A percentile compares a stretch with the other conserved stretches of the same genome.
Evolutionary conservation across 2,113 vertebrate genomes (phyloP).

Genomic region (Calidris pugnax): DNA sequence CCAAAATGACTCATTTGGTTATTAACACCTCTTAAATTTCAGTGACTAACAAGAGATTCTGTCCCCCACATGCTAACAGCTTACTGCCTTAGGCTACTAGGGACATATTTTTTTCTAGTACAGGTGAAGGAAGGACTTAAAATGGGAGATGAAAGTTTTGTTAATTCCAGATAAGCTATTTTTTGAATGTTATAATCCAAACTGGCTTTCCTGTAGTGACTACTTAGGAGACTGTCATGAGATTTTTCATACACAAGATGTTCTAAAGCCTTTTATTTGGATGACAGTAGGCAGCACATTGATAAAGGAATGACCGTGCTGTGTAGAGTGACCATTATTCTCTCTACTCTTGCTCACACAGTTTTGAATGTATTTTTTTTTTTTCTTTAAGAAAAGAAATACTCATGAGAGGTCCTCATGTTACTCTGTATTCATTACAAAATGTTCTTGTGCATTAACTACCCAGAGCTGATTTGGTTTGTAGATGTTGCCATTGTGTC

Average conservation of each 20-base stretch:
- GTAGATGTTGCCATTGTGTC: neutral
- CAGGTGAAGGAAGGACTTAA: neutral
- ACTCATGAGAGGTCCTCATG: neutral
- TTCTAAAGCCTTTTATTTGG: conserved; percentile 12
- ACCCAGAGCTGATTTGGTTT: neutral
- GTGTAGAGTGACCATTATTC: neutral
- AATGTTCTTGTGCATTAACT: neutral
- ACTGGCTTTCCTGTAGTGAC: neutral
- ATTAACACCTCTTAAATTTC: neutral
- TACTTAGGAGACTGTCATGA: neutral
- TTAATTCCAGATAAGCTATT: neutral
- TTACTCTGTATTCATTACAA: neutral
- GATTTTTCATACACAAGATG: neutral
- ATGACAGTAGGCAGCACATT: neutral
- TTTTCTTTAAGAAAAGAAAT: neutral
- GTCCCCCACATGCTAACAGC: neutral
- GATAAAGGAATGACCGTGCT: neutral
- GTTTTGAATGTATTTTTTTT: neutral
- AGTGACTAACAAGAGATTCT: neutral
- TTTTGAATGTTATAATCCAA: neutral
- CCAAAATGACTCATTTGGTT: neutral
- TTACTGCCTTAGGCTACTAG: neutral
- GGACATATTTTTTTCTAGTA: neutral
- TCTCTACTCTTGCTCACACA: neutral
- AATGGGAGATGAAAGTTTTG: neutral